phyloP scores from a whole-genome alignment of 2,888 invertebrate species.

The Harpagoxenus sublaevis region DNA sequence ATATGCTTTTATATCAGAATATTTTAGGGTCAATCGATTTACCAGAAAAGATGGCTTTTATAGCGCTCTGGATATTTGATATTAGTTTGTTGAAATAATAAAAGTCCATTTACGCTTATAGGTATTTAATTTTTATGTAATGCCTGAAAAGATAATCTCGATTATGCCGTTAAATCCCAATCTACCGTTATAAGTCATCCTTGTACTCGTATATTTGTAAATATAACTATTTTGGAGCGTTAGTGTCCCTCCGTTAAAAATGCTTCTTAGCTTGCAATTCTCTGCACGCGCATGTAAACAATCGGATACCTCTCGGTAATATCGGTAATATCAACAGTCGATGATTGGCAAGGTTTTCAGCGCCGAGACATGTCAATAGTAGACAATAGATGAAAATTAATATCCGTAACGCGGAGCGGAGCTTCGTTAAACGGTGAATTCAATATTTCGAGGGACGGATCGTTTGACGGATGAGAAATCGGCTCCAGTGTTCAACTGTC shows the following conservation, averaged over 20 bases:
- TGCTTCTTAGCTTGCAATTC: slow-evolving; percentile 18
- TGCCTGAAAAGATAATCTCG: neutral
- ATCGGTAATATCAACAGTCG: slow-evolving; percentile 37
- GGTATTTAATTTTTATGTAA: slow-evolving; percentile 7
- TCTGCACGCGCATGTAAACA: slow-evolving; percentile 36
- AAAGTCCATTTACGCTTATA: slow-evolving; percentile 14
- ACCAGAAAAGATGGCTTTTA: slow-evolving; percentile 23
- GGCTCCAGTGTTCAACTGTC: slow-evolving; percentile 70
- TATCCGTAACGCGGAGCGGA: slow-evolving; percentile 58
- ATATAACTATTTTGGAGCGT: neutral
- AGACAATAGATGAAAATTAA: slow-evolving; percentile 66
- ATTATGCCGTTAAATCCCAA: neutral
- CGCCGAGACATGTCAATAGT: slow-evolving; percentile 23
- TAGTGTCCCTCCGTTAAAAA: neutral
- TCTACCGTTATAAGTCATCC: neutral
- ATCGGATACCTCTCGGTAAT: neutral
- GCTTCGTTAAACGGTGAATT: slow-evolving; percentile 67
- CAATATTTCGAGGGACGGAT: slow-evolving; percentile 72
- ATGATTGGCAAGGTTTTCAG: slow-evolving; percentile 60
- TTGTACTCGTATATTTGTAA: neutral
- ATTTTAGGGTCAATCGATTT: neutral
- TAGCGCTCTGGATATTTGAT: slow-evolving; percentile 13
- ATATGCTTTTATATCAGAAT: neutral
- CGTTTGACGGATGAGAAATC: slow-evolving; percentile 69
- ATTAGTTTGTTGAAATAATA: slow-evolving; percentile 16